Conservation (phyloP, 1,140 invertebrate genomes). For the Sitophilus oryzae region DNA sequence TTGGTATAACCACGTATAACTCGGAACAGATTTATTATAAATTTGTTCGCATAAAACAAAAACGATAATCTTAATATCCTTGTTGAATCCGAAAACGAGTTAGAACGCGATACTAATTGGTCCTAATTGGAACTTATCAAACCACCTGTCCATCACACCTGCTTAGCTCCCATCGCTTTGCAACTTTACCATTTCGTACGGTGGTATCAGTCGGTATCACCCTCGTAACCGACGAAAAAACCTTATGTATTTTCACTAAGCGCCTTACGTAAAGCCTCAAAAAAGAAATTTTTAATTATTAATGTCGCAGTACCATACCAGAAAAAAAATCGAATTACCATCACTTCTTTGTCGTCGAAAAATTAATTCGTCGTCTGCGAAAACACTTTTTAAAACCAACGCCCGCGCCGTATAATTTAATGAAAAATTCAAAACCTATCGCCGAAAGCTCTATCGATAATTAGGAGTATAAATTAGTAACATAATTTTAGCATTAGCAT, state of each 20-base stretch:
- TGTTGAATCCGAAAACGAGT: no score
- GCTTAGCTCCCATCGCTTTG: background rate
- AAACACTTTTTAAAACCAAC: conserved; percentile 9
- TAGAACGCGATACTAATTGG: no score
- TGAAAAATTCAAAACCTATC: conserved; percentile 25
- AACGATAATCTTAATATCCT: no score
- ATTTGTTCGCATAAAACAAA: no score
- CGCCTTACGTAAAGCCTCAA: background rate
- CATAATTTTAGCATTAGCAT: conserved; percentile 34
- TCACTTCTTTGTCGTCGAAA: conserved; percentile 1
- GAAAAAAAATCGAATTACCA: conserved; percentile 6
- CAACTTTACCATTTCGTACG: background rate
- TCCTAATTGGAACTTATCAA: background rate
- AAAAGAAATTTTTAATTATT: conserved; percentile 2
- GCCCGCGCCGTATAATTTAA: conserved; percentile 15
- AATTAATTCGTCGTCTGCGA: background rate
- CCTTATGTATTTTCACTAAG: background rate
- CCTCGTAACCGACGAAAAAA: background rate
- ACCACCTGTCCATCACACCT: background rate
- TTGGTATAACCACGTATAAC: no score
- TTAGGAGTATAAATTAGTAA: conserved; percentile 31
- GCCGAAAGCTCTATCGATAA: conserved; percentile 28
- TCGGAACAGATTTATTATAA: no score
- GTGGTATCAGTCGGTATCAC: background rate
- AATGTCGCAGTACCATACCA: background rate